Evolutionary conservation across 92 coral and sea anemone species (phyloP), one percentile per base, ranked within the genome.

Genomic region (Umimayanthus kanabou): DNA sequence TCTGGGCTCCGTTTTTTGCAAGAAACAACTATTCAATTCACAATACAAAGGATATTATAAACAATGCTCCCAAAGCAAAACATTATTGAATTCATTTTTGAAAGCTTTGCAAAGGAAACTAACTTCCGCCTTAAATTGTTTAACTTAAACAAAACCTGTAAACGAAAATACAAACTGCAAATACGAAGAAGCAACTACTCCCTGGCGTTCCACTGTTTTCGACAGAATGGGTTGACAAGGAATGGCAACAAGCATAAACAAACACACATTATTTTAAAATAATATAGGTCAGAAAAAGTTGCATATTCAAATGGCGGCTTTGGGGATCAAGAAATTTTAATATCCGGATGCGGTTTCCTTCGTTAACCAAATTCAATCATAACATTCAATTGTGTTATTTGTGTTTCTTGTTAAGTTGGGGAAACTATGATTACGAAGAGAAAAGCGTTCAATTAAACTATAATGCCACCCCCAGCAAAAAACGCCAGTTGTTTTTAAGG

Each of bases 321-420:
- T 80, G 85, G 53, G 73, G 72, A 57, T 42, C 49, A 9, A 39
- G 47, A 40, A 81, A 61, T 33, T 83, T 83, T 67, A 83, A 83
- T 83, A 40, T 83, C 87, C 87, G 87, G 87, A 83, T 83, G 78
- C 66, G 65, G 28, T 43, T 49, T 83, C 67, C 74, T 50, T 70
- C 76, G 61, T 70, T 26, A 20, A 50, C 43, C 43, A 43, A 83
- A 81, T 66, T 81, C 58, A 81, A 81, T 81, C 85, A 81, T 22
- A 81, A 69, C 77, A 47, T 29, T 83, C 66, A 83, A 47, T 83
- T 70, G 79, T n/a, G 11, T 15, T 83, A 26, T 71, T 83, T 83
- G 65, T 80, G 47, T 83, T 81, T 49, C 65, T 83, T 83, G 45
- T 45, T 83, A 73, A 70, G 22, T 70, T 40, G 42, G 45, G 78